Base-by-base conservation (phyloP, 2,113 vertebrate species). In the Hydrolagus affinis region DNA sequence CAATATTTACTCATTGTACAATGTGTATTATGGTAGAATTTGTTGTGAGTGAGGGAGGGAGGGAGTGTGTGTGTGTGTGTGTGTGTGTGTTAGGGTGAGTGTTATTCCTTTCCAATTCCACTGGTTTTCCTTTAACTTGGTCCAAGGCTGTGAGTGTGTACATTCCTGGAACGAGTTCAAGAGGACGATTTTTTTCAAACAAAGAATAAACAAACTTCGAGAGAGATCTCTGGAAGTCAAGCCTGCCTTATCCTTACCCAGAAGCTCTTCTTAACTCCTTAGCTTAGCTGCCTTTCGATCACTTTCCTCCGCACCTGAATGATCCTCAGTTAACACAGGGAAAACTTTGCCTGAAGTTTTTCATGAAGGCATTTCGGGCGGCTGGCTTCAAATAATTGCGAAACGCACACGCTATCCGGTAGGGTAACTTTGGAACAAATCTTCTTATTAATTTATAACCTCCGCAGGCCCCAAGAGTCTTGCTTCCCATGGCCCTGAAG, bases 1-100 rank as follows among this genome's bases (percentile, higher is more conserved):
- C 28, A 78, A 28, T 68, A 83, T 83, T 66, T 83, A 83, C 78
- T 83, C 78, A 19, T 64, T 19, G 62, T 83, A 32, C 66, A 62
- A 83, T 66, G 30, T 83, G 19, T 66, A 66, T 32, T 17, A 66
- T 23, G 32, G 78, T 83, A 60, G 60, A 83, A 83, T 83, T 28
- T 32, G 66, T 83, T 83, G 78, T 23, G 19, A 80, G 19, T 83
- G n/a, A n/a, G n/a, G n/a, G n/a, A n/a, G n/a, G n/a, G n/a, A n/a
- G n/a, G n/a, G n/a, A n/a, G n/a, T n/a, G n/a, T n/a, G n/a, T n/a
- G n/a, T n/a, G n/a, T n/a, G n/a, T n/a, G n/a, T n/a, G n/a, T n/a
- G n/a, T n/a, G n/a, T n/a, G 62, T 64, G 60, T 28, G 57, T 44
- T 44, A 44, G 44, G 44, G 44, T 80, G 77, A 15, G 60, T 30